Conservation (phyloP, 1,140 invertebrate genomes). For the Oscheius sp. region DNA sequence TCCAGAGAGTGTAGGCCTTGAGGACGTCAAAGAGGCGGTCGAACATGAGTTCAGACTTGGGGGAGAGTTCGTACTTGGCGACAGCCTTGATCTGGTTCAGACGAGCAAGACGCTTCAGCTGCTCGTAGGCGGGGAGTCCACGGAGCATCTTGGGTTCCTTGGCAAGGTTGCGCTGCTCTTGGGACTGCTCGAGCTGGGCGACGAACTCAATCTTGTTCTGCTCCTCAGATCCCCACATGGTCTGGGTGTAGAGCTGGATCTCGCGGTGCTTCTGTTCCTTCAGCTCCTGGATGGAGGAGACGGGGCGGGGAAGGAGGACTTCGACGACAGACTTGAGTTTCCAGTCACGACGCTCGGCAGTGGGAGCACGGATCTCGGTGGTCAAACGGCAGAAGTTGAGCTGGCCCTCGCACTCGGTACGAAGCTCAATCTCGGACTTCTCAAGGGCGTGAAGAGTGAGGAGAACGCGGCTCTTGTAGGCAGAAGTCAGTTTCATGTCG, state of each 20-base stretch:
- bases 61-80: constrained; percentile 29
- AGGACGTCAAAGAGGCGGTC: constrained; percentile 20
- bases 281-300: constrained; percentile 7
- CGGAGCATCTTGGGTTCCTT: not conserved
- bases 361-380: not conserved
- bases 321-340: constrained; percentile 17
- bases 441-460: constrained; percentile 14
- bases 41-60: constrained; percentile 4
- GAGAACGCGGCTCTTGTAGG: constrained; percentile 12
- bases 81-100: constrained; percentile 27
- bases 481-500: constrained; percentile 15
- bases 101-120: constrained; percentile 15
- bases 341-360: constrained; percentile 25
- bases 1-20: constrained; percentile 39
- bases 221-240: constrained; percentile 40
- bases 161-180: constrained; percentile 20
- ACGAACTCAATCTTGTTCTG: constrained; percentile 15
- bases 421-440: constrained; percentile 15
- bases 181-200: constrained; percentile 27
- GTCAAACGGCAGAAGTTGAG: constrained; percentile 20
- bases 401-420: constrained; percentile 20
- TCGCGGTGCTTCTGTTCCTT: constrained; percentile 32
- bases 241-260: constrained; percentile 3
- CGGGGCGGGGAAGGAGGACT: constrained; percentile 10
- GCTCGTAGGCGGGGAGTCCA: constrained; percentile 26